A percentile compares a stretch with the other conserved stretches of the same genome.
These are phyloP conservation scores for Macaria liturata DNA, from an alignment of 2,888 invertebrate genomes.

Conservation along the genomic window DNA sequence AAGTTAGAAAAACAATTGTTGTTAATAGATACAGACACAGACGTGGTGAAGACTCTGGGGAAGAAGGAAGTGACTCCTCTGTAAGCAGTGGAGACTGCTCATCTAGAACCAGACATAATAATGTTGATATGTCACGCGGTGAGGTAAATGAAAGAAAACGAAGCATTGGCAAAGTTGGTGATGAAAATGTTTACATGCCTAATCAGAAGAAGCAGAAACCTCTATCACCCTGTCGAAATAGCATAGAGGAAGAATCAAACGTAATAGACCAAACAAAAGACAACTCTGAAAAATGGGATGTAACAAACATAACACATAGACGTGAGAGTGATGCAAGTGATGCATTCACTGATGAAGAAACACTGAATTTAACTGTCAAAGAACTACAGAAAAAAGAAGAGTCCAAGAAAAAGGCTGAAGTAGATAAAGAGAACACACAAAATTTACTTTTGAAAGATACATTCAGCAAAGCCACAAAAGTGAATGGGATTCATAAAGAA, in stretches of 20 bases:
- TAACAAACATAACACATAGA: slow-evolving; percentile 54
- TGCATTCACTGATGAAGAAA: slow-evolving; percentile 74
- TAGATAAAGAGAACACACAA: too few relatives aligned
- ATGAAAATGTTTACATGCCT: slow-evolving; percentile 38
- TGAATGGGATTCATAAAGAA: too few relatives aligned
- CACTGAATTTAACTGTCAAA: slow-evolving; percentile 42
- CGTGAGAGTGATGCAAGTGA: slow-evolving; percentile 60
- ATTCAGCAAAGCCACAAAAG: too few relatives aligned
- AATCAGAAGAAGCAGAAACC: slow-evolving; percentile 47
- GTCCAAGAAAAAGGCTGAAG: too few relatives aligned
- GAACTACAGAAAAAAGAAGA: slow-evolving; percentile 1
- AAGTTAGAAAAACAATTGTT: slow-evolving; percentile 49
- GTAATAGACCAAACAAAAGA: slow-evolving; percentile 36
- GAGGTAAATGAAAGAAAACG: slow-evolving; percentile 38
- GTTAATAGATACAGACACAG: slow-evolving; percentile 43
- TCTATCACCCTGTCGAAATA: slow-evolving; percentile 39
- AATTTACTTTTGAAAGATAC: too few relatives aligned
- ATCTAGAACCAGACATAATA: slow-evolving; percentile 43
- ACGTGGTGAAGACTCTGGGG: slow-evolving; percentile 62
- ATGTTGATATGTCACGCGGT: slow-evolving; percentile 43
- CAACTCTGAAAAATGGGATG: slow-evolving; percentile 59
- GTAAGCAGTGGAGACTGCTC: slow-evolving; percentile 65
- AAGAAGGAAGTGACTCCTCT: slow-evolving; percentile 65
- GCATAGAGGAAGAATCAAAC: slow-evolving; percentile 33
- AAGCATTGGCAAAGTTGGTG: slow-evolving; percentile 35